Evolutionary conservation across 2,888 invertebrate species (phyloP).

Genomic region (Molorchus minor): DNA sequence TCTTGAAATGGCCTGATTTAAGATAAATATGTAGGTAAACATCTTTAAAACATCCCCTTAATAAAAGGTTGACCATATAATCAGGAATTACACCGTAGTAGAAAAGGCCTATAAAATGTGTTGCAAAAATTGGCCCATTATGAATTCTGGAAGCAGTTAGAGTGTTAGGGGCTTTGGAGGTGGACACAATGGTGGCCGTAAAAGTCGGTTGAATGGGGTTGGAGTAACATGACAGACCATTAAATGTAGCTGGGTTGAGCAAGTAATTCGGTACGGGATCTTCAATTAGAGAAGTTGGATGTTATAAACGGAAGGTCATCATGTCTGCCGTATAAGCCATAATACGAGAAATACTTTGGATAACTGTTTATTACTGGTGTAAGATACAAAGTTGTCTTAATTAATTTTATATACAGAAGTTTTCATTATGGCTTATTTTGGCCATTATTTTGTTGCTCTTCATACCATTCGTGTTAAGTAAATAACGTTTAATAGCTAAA

Average conservation of each 20-base stretch:
- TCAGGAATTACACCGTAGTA: too few species aligned
- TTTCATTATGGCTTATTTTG: slow-evolving; percentile 29
- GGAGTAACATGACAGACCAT: slow-evolving; percentile 56
- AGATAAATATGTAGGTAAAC: too few species aligned
- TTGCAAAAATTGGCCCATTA: too few species aligned
- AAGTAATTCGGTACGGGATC: slow-evolving; percentile 61
- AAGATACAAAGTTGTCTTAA: slow-evolving; percentile 56
- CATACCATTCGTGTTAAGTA: too few species aligned
- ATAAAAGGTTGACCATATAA: too few species aligned
- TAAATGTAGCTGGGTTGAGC: slow-evolving; percentile 61
- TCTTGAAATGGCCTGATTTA: too few species aligned
- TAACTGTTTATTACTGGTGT: slow-evolving; percentile 53
- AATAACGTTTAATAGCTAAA: too few species aligned
- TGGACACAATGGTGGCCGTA: slow-evolving; percentile 45
- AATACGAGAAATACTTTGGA: slow-evolving; percentile 51
- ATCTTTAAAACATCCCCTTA: too few species aligned
- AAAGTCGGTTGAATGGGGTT: slow-evolving; percentile 51
- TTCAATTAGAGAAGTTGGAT: slow-evolving; percentile 62
- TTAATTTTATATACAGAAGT: slow-evolving; percentile 47
- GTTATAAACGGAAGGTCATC: slow-evolving; percentile 55
- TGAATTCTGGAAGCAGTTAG: slow-evolving; percentile 30
- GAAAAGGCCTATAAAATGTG: too few species aligned
- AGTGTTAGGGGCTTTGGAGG: slow-evolving; percentile 36
- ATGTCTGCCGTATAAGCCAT: slow-evolving; percentile 51
- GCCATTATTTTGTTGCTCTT: slow-evolving; percentile 29